Percentiles rank a stretch among this genome's conserved stretches.
phyloP scores from a whole-genome alignment of 2,113 vertebrate genomes.

The Pardalotus punctatus region DNA sequence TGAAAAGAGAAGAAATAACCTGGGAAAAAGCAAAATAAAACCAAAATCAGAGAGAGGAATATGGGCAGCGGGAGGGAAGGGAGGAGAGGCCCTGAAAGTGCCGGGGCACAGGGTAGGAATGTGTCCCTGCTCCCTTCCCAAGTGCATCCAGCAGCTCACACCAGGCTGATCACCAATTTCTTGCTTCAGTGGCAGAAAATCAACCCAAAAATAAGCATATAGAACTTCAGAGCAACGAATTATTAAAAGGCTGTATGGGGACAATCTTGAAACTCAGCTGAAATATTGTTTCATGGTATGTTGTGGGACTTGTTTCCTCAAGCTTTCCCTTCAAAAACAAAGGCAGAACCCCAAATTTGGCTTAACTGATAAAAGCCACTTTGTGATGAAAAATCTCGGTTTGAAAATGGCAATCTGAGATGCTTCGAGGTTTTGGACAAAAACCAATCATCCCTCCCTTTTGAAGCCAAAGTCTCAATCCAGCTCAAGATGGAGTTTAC shows the following conservation, averaged over 20 bases:
- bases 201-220: background rate
- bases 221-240: background rate
- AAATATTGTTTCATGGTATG: accelerated
- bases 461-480: background rate
- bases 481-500: background rate
- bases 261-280: background rate
- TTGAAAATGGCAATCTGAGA: background rate
- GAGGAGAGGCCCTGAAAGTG: background rate
- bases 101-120: accelerated
- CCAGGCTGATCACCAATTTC: background rate
- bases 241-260: background rate
- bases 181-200: background rate
- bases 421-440: background rate
- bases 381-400: background rate
- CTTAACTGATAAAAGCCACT: background rate
- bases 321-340: background rate
- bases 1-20: background rate
- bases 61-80: background rate
- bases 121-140: accelerated
- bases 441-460: background rate
- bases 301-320: background rate
- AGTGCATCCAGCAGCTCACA: background rate
- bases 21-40: background rate
- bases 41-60: background rate
- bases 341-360: background rate